Evolutionary conservation across 1,140 invertebrate genomes (phyloP).

Genomic region (Brachionus rubens): DNA sequence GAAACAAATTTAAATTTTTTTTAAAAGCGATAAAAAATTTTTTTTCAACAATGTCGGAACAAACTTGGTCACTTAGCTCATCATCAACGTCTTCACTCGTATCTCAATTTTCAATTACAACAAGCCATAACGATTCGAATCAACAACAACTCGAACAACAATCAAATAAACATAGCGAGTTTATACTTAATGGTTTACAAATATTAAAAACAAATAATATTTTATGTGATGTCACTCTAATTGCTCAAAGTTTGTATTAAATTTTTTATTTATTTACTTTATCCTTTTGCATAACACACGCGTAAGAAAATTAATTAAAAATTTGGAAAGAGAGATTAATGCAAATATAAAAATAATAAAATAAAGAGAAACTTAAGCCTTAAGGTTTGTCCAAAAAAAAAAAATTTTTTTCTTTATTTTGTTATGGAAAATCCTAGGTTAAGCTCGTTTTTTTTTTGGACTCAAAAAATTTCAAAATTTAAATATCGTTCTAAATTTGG

Average conservation of each 20-base stretch:
- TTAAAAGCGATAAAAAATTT: background rate
- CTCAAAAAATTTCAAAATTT: too few relatives aligned
- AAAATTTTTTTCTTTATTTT: background rate
- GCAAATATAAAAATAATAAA: too few relatives aligned
- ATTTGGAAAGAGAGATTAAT: too few relatives aligned
- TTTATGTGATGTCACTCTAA: constrained; percentile 59
- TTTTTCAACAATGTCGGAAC: constrained; percentile 11
- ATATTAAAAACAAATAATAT: constrained; percentile 58
- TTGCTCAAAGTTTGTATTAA: constrained; percentile 57
- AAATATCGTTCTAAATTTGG: too few relatives aligned
- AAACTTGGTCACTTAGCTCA: background rate
- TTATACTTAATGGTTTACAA: constrained; percentile 58
- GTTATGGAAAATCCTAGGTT: too few relatives aligned
- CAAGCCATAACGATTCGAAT: too few relatives aligned
- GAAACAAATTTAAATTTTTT: constrained; percentile 17
- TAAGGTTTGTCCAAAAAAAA: too few relatives aligned
- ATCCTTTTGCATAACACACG: background rate
- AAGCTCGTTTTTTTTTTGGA: too few relatives aligned
- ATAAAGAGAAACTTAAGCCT: too few relatives aligned
- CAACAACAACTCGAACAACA: too few relatives aligned
- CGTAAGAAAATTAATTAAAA: background rate
- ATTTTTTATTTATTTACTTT: background rate
- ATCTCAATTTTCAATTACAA: background rate
- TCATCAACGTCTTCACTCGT: background rate
- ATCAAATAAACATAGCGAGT: constrained; percentile 58